Evolutionary conservation across 2,888 invertebrate genomes (phyloP).

Genomic region (Limnephilus marmoratus): DNA sequence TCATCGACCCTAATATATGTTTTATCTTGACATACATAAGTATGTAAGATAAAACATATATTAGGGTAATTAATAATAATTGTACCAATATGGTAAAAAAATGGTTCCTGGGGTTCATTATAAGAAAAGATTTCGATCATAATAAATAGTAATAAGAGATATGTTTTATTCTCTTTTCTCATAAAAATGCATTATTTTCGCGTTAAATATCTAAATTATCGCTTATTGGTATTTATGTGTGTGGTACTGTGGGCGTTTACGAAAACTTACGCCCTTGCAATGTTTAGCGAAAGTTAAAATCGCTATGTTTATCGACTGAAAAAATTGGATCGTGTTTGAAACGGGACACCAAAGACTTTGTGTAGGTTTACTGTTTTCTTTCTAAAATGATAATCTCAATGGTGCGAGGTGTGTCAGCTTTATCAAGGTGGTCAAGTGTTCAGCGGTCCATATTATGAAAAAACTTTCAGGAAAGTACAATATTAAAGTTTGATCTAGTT

Average conservation of each 20-base stretch:
- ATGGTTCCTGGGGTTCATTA: background rate
- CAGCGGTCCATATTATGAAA: background rate
- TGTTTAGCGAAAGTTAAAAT: background rate
- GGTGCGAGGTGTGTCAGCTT: background rate
- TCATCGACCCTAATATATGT: background rate
- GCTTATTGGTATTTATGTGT: background rate
- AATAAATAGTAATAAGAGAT: background rate
- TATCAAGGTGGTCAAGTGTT: background rate
- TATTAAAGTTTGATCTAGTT: background rate
- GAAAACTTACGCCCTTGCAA: background rate
- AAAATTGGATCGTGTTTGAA: background rate
- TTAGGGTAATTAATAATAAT: too few relatives aligned
- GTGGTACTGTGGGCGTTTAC: background rate
- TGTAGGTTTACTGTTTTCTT: background rate
- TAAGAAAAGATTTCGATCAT: background rate
- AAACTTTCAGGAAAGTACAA: background rate
- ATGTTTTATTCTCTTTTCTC: background rate
- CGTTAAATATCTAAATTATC: background rate
- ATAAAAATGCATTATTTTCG: background rate
- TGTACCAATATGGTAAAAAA: too few relatives aligned
- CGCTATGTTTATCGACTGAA: background rate
- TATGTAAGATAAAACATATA: too few relatives aligned
- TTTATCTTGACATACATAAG: background rate
- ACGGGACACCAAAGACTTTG: background rate
- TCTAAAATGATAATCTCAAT: background rate